A percentile compares a stretch with the other conserved stretches of the same genome.
phyloP scores from a whole-genome alignment of 2,113 vertebrate species.

The Macrotus californicus region DNA sequence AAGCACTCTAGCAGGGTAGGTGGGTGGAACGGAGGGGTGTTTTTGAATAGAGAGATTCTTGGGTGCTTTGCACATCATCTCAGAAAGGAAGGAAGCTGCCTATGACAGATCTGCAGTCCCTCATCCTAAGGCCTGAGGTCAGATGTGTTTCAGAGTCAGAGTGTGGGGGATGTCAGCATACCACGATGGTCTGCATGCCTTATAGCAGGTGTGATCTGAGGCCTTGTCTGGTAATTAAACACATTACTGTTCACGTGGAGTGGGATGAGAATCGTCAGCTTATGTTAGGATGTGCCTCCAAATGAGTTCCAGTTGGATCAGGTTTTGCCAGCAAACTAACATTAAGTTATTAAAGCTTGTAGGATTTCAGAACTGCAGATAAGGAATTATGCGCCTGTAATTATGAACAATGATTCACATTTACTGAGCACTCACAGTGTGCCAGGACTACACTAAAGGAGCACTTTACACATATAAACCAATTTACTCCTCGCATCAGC shows the following conservation, averaged over 20 bases:
- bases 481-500: neutral
- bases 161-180: neutral
- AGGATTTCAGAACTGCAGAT: neutral
- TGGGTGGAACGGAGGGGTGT: neutral
- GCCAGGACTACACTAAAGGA: neutral
- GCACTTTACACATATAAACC: neutral
- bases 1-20: neutral
- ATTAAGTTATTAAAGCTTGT: neutral
- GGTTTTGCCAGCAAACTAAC: neutral
- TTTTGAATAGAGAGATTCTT: constrained; percentile 23
- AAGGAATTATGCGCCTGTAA: neutral
- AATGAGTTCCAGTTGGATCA: neutral
- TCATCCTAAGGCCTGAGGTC: neutral
- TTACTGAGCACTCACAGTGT: neutral
- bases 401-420: neutral
- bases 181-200: neutral
- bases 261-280: neutral
- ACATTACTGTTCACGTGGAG: neutral
- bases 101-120: neutral
- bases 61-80: neutral
- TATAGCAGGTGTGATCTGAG: neutral
- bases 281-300: neutral
- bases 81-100: neutral
- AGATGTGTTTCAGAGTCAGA: neutral
- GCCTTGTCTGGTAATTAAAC: neutral